Evolutionary conservation across 1,140 invertebrate species (phyloP), one percentile per base, ranked within the genome.

Genomic region (Acyrthosiphon pisum): DNA sequence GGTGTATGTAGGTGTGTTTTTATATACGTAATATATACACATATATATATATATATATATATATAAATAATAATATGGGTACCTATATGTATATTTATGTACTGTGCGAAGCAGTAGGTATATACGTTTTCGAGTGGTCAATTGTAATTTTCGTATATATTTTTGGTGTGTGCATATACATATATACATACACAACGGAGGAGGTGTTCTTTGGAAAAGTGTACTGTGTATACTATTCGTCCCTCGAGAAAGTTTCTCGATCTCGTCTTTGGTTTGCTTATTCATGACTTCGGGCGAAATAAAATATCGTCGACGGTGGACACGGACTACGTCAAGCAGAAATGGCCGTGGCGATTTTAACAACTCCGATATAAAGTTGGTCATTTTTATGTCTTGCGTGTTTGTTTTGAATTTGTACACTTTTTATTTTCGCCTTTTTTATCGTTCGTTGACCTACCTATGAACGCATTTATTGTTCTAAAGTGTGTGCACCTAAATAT

Each of bases 161-260:
- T 89, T 89, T 35, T 22, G 35, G 88, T 89, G 26, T 46, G 37
- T 20, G 22, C 50, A 53, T 22, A 46, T 30, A 44, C 18, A 83
- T 22, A 83, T 37, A 83, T 83, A 83, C 44, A 44, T 48, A 46
- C n/a, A 20, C 26, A 46, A 53, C 44, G 30, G 23, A 30, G 6
- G 44, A 46, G 86, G 30, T 20, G 44, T 35, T 53, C 88, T 89
- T 89, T 41, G 35, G 26, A 53, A 89, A 89, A 18, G 35, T 53
- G 46, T 76, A 48, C 30, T 46, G n/a, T 35, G 48, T 88, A 76
- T 76, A 26, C 53, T 76, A 35, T 46, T 90, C 37, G 89, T 90
- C 89, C 89, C 89, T 30, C 41, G 89, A 90, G 89, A 90, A 68
- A 90, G 37, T 68, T 44, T 90, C 53, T n/a, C 35, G 86, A 90